These are phyloP conservation scores for Pangasius sanitwongsei DNA, from an alignment of 2,797 vertebrate species.

Conservation along the genomic window DNA sequence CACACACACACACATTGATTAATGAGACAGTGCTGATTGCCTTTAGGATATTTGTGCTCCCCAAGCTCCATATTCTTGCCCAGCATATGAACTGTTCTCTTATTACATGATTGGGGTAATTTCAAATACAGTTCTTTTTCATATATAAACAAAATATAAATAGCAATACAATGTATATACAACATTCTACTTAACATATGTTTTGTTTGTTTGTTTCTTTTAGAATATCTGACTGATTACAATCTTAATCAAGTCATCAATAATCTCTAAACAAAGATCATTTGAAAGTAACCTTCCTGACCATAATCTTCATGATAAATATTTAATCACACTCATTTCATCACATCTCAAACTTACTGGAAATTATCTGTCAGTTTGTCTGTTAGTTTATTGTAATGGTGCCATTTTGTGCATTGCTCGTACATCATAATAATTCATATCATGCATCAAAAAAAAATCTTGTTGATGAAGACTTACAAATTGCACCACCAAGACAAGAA, in stretches of 20 bases:
- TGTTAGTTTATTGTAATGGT: neutral
- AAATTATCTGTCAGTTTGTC: neutral
- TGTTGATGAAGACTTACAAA: conserved; percentile 39
- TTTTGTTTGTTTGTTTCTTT: neutral
- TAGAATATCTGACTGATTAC: neutral
- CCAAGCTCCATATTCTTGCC: neutral
- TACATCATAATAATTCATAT: neutral
- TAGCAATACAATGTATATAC: neutral
- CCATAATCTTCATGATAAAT: too few species aligned
- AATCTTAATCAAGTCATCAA: neutral
- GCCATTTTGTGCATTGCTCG: neutral
- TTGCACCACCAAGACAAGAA: conserved; percentile 34
- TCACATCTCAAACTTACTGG: neutral
- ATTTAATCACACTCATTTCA: neutral
- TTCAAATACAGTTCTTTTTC: neutral
- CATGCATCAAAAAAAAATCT: conserved; percentile 5
- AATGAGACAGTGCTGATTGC: neutral
- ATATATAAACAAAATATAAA: neutral
- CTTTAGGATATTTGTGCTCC: conserved; percentile 18
- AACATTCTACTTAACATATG: neutral
- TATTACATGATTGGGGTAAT: neutral
- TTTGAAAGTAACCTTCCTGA: neutral
- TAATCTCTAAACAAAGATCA: neutral
- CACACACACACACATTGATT: neutral
- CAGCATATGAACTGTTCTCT: neutral